Percentiles rank a stretch among this genome's conserved stretches.
phyloP scores from a whole-genome alignment of 2,888 invertebrate species.

The Lasiommata megera region DNA sequence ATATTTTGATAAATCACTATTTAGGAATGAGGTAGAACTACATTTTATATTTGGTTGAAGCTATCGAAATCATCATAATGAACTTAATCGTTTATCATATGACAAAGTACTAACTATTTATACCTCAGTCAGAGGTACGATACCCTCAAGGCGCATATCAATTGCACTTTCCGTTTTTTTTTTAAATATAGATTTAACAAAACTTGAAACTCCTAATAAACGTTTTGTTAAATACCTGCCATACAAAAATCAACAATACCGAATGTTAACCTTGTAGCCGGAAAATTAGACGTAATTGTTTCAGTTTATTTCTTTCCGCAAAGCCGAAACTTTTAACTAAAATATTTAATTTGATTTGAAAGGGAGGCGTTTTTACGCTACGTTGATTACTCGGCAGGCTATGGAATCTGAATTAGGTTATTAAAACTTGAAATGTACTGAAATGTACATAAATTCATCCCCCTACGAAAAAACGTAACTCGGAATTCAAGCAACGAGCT shows the following conservation, averaged over 20 bases:
- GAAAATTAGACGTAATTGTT: not conserved
- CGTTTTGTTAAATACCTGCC: not conserved
- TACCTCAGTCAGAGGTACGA: too few species aligned
- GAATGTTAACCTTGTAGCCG: not conserved
- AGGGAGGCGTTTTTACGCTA: slow-evolving; percentile 2
- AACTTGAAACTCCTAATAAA: not conserved
- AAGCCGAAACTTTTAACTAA: slow-evolving; percentile 2
- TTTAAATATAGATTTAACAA: too few species aligned
- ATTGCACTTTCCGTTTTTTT: too few species aligned
- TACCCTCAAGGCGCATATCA: too few species aligned
- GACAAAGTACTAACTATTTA: too few species aligned
- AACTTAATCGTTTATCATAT: too few species aligned
- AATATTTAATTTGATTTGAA: slow-evolving; percentile 5
- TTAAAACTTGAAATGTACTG: slow-evolving; percentile 14
- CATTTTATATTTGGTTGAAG: too few species aligned
- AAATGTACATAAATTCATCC: slow-evolving; percentile 9
- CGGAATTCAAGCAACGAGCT: slow-evolving; percentile 1
- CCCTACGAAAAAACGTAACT: slow-evolving; percentile 2
- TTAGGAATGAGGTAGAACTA: too few species aligned
- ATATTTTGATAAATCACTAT: too few species aligned
- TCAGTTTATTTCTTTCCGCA: not conserved
- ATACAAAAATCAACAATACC: not conserved
- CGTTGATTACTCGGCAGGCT: slow-evolving; percentile 13
- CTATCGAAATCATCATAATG: too few species aligned
- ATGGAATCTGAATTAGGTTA: slow-evolving; percentile 14